Base-by-base conservation (phyloP, 2,888 invertebrate species). In the Orthosia cruda region DNA sequence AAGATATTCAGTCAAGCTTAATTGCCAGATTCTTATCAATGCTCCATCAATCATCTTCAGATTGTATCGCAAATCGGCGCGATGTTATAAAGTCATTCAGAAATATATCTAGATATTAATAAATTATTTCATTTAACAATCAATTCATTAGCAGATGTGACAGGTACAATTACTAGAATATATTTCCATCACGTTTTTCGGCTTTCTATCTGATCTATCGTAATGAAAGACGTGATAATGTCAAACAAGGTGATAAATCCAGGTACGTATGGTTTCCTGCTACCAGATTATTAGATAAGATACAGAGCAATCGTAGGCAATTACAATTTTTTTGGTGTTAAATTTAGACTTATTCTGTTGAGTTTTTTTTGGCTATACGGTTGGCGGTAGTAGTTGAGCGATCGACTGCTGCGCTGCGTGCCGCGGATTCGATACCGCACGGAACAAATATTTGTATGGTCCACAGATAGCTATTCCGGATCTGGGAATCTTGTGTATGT, bases 1-100 rank as follows among this genome's bases (percentile, higher is more conserved):
- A 47, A 47, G 54, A 13, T 59, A 54, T 47, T 69, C 20, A 23
- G n/a, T 26, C 26, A 68, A 47, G 18, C 20, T 52, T 69, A 52
- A 47, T 52, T 26, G n/a, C 32, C 32, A 52, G 74, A 74, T 70
- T 47, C 18, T 58, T 77, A 77, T 77, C 74, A 74, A 26, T 23
- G 3, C 26, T 16, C 16, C n/a, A 78, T 78, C 55, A 26, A 74
- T 78, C 47, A 58, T 32, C n/a, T 18, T 11, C 5, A 9, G 58
- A 50, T 59, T n/a, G 3, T 47, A 74, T 78, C 45, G 16, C 4
- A 15, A 20, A 5, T 45, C 45, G 20, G 45, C 47, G 57, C 13
- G 16, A 23, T 13, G 32, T 9, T 15, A 54, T 23, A 7, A 32
- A 54, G 16, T 49, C 47, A 65, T 65, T 77, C n/a, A 77, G 13